Base-by-base conservation (phyloP, 2,797 vertebrate species). In the Megalops cyprinoides region DNA sequence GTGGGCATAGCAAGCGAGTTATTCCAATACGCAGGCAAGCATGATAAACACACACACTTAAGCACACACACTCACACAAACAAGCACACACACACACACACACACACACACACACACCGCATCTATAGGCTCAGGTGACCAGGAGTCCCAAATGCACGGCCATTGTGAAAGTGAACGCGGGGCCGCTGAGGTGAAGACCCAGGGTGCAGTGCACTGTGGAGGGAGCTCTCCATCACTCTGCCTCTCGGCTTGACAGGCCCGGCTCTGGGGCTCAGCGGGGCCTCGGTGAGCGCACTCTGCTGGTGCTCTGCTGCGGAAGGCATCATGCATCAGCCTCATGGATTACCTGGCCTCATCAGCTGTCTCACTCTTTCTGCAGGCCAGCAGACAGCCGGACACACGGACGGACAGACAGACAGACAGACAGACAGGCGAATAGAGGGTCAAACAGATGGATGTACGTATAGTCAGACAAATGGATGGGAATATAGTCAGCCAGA, bases 161-260 rank as follows among this genome's bases (percentile, higher is more conserved):
- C 87, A 88, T 88, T 90, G 90, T 87, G 87, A 53, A 5, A 6
- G 15, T 18, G 28, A 28, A 14, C 15, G 90, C 90, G 82, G 88
- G 91, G 91, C 74, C 74, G 90, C 91, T 39, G 39, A 90, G 91
- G 92, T 90, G 90, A 93, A 93, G 88, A 91, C 90, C 89, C 89
- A 91, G 90, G 88, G 91, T 92, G 91, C 91, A 85, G 88, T 88
- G 91, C 93, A 91, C 91, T 90, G 90, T 92, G 92, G 92, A 92
- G 93, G 88, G 93, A 91, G 85, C 91, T 91, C 90, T 95, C 91
- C 93, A 95, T 95, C 93, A 95, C 93, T 91, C 89, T 81, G 88
- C 87, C 89, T 91, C 92, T 87, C 86, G 90, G 92, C 88, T 91
- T 94, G 94, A 94, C 94, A 94, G 90, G 91, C 89, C 92, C 46